Base-by-base conservation (phyloP, 2,888 invertebrate species). In the Scaptomyza tumidula region DNA sequence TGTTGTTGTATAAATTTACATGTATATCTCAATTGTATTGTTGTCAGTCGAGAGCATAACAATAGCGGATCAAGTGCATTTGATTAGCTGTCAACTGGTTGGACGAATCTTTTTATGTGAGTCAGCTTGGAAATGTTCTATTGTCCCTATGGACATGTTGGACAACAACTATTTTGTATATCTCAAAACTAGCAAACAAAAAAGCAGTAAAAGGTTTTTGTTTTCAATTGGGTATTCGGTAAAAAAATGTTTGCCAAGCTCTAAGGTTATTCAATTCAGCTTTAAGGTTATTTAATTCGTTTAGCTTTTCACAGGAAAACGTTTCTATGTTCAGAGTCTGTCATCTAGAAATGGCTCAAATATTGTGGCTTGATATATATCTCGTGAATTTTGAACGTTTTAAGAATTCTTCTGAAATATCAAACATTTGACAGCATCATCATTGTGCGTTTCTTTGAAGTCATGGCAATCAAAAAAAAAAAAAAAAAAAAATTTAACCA, bases 51-150 rank as follows among this genome's bases (percentile, higher is more conserved):
- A 24, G 3, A 24, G 31, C 13, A 16, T 9, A 27, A 19, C n/a
- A 48, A 13, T 33, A 53, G 10, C 5, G 10, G 19, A 41, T 24
- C 10, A 53, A 52, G 16, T 16, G 56, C 45, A 48, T 35, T 65
- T 41, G 52, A 57, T 55, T 45, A 24, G 29, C 33, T 44, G 33
- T 27, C 55, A 39, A 48, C n/a, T 37, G 9, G 13, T 13, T 14
- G 39, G n/a, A 7, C 2, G 14, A 39, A n/a, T 1, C 29, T 13
- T n/a, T 10, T 6, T 13, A 49, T 13, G 16, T 10, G 5, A 4
- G 6, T 10, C 6, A 3, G 4, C 10, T n/a, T 1, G 10, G 9
- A 3, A 41, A 16, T 16, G 35, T 24, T 24, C 0, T 10, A 24
- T 37, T 24, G n/a, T 50, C 9, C 0, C 10, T 0, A 19, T 13